phyloP scores from a whole-genome alignment of 2,113 vertebrate species.

The Bos taurus region DNA sequence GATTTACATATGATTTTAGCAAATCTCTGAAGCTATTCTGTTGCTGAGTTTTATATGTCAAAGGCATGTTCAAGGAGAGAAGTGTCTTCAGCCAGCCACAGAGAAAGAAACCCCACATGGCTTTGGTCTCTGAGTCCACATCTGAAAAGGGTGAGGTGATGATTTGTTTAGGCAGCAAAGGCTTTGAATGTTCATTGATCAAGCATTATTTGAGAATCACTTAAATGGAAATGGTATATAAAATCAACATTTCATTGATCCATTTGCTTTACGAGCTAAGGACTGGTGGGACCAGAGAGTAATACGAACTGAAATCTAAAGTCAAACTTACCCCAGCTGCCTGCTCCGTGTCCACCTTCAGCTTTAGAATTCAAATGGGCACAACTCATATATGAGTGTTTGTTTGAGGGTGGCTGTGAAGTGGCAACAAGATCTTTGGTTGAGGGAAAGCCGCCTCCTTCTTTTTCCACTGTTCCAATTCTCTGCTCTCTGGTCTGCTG shows the following conservation, averaged over 20 bases:
- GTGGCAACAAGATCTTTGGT: neutral
- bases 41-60: constrained; percentile 52
- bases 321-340: neutral
- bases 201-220: constrained; percentile 59
- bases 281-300: neutral
- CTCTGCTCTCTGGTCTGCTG: neutral
- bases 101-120: neutral
- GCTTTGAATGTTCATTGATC: constrained; percentile 47
- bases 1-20: constrained; percentile 67
- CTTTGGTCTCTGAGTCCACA: constrained; percentile 32
- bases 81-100: constrained; percentile 35
- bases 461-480: neutral
- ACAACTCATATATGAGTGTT: neutral
- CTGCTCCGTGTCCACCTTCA: neutral
- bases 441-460: neutral
- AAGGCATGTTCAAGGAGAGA: constrained; percentile 62
- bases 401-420: neutral
- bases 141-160: neutral
- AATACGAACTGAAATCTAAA: constrained; percentile 31
- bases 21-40: constrained; percentile 59
- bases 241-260: constrained; percentile 69
- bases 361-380: constrained; percentile 11
- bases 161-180: constrained; percentile 57
- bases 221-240: constrained; percentile 58
- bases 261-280: constrained; percentile 51